These are phyloP conservation scores for Avahi laniger DNA, from an alignment of 2,797 vertebrate species.

Conservation along the genomic window DNA sequence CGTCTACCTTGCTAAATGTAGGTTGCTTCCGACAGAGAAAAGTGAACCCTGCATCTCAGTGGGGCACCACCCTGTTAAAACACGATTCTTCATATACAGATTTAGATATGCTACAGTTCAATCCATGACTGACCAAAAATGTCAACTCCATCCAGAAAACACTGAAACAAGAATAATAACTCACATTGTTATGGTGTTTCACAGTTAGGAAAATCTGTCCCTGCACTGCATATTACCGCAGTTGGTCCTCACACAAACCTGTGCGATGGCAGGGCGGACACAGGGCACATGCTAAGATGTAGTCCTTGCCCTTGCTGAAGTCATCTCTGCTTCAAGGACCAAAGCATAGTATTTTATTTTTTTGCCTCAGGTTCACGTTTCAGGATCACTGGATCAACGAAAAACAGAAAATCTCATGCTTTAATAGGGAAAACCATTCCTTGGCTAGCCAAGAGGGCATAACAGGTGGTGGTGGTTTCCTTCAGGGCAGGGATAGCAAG, in stretches of 20 bases:
- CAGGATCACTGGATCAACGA: background rate
- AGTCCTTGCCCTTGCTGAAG: background rate
- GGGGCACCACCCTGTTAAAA: background rate
- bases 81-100: accelerated
- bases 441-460: background rate
- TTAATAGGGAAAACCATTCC: background rate
- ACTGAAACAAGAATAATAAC: background rate
- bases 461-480: background rate
- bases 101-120: background rate
- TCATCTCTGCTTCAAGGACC: background rate
- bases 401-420: background rate
- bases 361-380: background rate
- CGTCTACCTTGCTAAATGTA: background rate
- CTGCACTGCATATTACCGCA: background rate
- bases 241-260: background rate
- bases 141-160: background rate
- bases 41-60: background rate
- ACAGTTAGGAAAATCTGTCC: background rate
- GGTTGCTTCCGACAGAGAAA: background rate
- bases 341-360: background rate
- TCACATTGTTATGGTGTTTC: background rate
- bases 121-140: background rate
- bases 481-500: background rate
- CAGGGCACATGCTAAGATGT: no score
- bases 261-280: accelerated